Evolutionary conservation across 2,888 invertebrate species (phyloP), one percentile per base, ranked within the genome.

Genomic region (Ectemnius lituratus): DNA sequence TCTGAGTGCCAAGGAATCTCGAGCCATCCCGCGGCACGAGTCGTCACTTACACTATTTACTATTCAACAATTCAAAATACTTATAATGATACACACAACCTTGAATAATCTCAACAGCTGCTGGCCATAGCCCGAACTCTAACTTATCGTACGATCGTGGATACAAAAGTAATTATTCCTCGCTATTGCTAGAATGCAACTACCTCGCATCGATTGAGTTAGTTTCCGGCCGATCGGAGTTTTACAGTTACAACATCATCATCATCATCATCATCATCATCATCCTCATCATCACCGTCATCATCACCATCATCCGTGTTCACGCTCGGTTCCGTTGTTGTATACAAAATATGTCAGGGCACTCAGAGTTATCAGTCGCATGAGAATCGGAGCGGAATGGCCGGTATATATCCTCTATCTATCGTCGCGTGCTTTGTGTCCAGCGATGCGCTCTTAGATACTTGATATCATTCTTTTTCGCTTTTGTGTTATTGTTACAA

Each of bases 91-190:
- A 90, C 88, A 88, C 90, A 90, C 90, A 90, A 90, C 90, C 90
- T 89, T 88, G 90, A 88, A 89, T 90, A 90, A 90, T 90, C 90
- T 90, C 90, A 90, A 89, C 88, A 90, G 89, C 89, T 90, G 89
- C 87, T 90, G 89, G 89, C 85, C 85, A 85, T 86, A 84, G 87
- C 88, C 86, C 83, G 82, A 87, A 86, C 83, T 37, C 37, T 37
- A 88, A 88, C 86, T 88, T 88, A 86, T 85, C 78, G 67, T 82
- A 80, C 69, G 37, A 82, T 86, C 80, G 75, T 70, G 82, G 70
- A 86, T 88, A 88, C 83, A 89, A 88, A 88, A 87, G 81, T 88
- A 85, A 84, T 84, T 69, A 65, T 68, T 72, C 37, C 73, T 75
- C 66, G 67, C 73, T 77, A 78, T 78, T 81, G 67, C 73, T 79